A percentile compares a stretch with the other conserved stretches of the same genome.
Conservation (phyloP, 1,140 invertebrate genomes). For the Lucilia sericata region DNA sequence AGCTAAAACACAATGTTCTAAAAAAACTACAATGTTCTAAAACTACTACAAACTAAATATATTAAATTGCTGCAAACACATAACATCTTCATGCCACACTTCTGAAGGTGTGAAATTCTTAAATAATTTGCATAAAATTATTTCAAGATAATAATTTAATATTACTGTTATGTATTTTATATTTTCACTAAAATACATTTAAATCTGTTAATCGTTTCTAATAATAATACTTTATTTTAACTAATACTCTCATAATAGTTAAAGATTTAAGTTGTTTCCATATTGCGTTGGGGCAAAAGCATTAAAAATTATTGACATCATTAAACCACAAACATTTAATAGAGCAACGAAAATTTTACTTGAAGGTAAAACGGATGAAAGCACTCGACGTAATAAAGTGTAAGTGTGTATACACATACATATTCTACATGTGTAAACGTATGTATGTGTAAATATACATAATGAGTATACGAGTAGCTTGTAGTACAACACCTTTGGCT, state of each 20-base stretch:
- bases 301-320: conserved; percentile 17
- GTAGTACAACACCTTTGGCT: conserved; percentile 13
- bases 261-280: background rate
- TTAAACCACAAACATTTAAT: background rate
- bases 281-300: background rate
- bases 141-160: too few species aligned
- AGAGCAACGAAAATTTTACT: too few species aligned
- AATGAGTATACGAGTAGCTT: background rate
- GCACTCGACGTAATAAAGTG: background rate
- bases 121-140: too few species aligned
- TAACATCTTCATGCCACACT: too few species aligned
- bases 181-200: background rate
- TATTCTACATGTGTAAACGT: background rate
- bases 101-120: too few species aligned
- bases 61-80: too few species aligned
- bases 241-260: background rate
- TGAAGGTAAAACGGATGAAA: background rate
- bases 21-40: too few species aligned
- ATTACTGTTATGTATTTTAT: background rate
- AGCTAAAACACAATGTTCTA: too few species aligned
- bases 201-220: background rate
- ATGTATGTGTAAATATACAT: background rate
- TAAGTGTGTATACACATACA: background rate
- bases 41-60: too few species aligned
- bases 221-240: background rate